Evolutionary conservation across 2,797 vertebrate genomes (phyloP).

Genomic region (Leptatherina wallacei): DNA sequence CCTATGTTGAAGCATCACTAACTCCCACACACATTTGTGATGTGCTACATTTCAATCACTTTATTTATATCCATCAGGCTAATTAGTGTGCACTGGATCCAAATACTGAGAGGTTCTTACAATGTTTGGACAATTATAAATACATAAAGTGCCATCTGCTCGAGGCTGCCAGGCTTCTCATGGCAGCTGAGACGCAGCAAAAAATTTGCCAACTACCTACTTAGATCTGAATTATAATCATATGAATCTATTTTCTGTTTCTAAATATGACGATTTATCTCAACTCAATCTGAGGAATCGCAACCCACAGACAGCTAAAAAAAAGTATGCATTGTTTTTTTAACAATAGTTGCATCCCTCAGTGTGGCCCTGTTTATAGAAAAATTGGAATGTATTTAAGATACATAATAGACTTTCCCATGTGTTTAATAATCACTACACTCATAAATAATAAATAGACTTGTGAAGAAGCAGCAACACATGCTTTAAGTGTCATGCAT

Average conservation of each 20-base stretch:
- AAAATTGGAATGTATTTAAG: conserved; percentile 17
- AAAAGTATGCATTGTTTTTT: conserved; percentile 23
- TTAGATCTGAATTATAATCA: conserved; percentile 69
- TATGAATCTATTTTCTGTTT: conserved; percentile 58
- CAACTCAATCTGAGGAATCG: conserved; percentile 25
- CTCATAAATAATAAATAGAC: conserved; percentile 52
- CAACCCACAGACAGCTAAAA: conserved; percentile 26
- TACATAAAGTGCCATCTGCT: conserved; percentile 81
- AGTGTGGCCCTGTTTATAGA: conserved; percentile 35
- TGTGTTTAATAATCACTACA: conserved; percentile 40
- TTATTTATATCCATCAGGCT: conserved; percentile 78
- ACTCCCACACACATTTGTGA: conserved; percentile 38
- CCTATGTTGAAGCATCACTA: conserved; percentile 20
- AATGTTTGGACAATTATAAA: conserved; percentile 82
- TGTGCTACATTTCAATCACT: conserved; percentile 63
- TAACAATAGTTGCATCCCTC: conserved; percentile 11
- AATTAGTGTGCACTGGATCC: conserved; percentile 72
- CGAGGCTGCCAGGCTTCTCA: conserved; percentile 63
- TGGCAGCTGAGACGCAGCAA: conserved; percentile 71
- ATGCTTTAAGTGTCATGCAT: not conserved
- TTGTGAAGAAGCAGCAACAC: conserved; percentile 7
- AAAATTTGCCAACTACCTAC: conserved; percentile 71
- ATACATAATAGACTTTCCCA: conserved; percentile 26
- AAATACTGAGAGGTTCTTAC: conserved; percentile 77
- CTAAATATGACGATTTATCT: conserved; percentile 59